Evolutionary conservation across 1,140 invertebrate species (phyloP).

Genomic region (Drosophila sturtevanti): DNA sequence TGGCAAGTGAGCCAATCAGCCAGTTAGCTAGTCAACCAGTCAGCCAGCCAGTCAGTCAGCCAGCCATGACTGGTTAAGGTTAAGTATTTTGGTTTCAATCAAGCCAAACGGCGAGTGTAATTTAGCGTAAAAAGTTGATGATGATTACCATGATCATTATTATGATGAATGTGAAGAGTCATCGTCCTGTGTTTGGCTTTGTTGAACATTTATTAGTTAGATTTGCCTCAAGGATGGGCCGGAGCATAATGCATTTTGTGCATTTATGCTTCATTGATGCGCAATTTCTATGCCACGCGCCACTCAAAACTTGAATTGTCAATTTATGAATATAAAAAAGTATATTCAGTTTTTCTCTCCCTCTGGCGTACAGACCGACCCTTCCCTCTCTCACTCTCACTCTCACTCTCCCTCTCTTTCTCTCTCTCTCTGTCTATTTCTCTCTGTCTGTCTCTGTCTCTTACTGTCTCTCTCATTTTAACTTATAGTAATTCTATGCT

Average conservation of each 20-base stretch:
- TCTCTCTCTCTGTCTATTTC: not conserved
- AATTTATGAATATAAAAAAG: slow-evolving; percentile 74
- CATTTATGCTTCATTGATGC: slow-evolving; percentile 78
- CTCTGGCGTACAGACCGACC: too few species aligned
- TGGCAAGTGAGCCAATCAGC: too few species aligned
- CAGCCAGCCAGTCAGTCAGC: slow-evolving; percentile 22
- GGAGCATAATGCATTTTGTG: slow-evolving; percentile 50
- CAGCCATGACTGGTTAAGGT: slow-evolving; percentile 16
- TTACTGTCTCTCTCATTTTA: not conserved
- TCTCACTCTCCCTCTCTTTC: not conserved
- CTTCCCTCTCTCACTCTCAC: not conserved
- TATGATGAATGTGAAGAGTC: slow-evolving; percentile 23
- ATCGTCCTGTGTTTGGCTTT: slow-evolving; percentile 35
- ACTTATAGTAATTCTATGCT: slow-evolving; percentile 77
- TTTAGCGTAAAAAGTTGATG: slow-evolving; percentile 79
- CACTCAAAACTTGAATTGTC: slow-evolving; percentile 72
- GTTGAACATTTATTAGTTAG: slow-evolving; percentile 75
- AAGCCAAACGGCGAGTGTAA: slow-evolving; percentile 68
- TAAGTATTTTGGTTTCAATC: slow-evolving; percentile 54
- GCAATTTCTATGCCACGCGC: slow-evolving; percentile 55
- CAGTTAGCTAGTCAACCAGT: not conserved
- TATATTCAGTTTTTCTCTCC: slow-evolving; percentile 42
- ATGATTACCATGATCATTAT: slow-evolving; percentile 14
- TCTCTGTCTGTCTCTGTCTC: slow-evolving; percentile 5
- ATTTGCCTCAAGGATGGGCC: slow-evolving; percentile 50